These are phyloP conservation scores for Syngnathus floridae DNA, from an alignment of 2,113 vertebrate genomes.

Conservation along the genomic window DNA sequence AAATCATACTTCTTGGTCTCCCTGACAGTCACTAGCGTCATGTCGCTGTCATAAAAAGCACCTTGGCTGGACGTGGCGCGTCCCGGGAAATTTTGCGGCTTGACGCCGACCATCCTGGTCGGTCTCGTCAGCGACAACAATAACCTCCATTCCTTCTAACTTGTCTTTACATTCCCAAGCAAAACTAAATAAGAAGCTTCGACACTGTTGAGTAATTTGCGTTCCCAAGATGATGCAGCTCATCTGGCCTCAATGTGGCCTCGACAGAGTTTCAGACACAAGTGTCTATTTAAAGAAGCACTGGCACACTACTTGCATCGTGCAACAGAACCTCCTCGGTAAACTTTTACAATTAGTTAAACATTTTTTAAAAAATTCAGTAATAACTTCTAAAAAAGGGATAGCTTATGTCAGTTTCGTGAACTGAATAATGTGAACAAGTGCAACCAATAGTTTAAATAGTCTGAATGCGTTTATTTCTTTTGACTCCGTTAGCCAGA, in stretches of 20 bases:
- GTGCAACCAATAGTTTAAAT: no score
- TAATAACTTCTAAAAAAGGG: no score
- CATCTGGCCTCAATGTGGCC: slow-evolving; percentile 61
- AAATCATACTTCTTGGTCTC: neutral
- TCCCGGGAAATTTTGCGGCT: slow-evolving; percentile 57
- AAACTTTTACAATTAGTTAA: slow-evolving; percentile 50
- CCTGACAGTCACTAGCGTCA: neutral
- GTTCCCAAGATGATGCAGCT: slow-evolving; percentile 43
- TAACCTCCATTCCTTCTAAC: slow-evolving; percentile 39
- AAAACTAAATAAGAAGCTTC: slow-evolving; percentile 33
- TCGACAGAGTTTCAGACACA: slow-evolving; percentile 58
- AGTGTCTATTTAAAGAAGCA: slow-evolving; percentile 72
- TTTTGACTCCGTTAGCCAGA: neutral
- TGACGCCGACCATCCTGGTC: slow-evolving; percentile 66
- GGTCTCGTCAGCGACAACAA: slow-evolving; percentile 61
- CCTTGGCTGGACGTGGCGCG: slow-evolving; percentile 53
- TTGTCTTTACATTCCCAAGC: neutral
- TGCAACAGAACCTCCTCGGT: slow-evolving; percentile 45
- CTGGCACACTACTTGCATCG: slow-evolving; percentile 51
- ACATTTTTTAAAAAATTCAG: no score
- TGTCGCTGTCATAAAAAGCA: slow-evolving; percentile 60
- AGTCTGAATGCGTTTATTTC: no score
- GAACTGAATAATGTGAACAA: no score
- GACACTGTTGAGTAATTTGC: slow-evolving; percentile 35
- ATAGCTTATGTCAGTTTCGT: no score